These are phyloP conservation scores for Drosophila neonasuta DNA, from an alignment of 2,888 invertebrate genomes.

Conservation along the genomic window DNA sequence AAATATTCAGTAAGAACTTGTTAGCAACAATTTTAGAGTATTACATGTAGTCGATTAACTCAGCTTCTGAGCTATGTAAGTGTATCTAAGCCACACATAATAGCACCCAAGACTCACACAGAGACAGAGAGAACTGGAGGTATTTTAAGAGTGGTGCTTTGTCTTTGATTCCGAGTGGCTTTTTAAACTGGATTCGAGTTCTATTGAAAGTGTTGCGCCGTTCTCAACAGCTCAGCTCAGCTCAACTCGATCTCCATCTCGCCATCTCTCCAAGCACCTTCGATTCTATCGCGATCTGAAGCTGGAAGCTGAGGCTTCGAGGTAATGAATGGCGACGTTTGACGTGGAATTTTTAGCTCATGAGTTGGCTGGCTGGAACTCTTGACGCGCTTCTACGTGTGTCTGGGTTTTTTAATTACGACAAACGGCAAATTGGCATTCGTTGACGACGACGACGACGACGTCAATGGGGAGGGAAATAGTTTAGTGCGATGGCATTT, in stretches of 20 bases:
- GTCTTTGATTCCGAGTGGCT: slow-evolving; percentile 32
- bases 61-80: background rate
- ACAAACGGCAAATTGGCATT: slow-evolving; percentile 56
- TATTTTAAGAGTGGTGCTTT: slow-evolving; percentile 43
- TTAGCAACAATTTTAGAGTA: background rate
- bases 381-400: slow-evolving; percentile 28
- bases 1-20: too few relatives aligned
- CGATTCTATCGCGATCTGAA: slow-evolving; percentile 7
- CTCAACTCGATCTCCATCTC: slow-evolving; percentile 2
- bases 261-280: slow-evolving; percentile 5
- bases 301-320: slow-evolving; percentile 12
- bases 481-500: slow-evolving; percentile 65
- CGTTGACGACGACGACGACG: slow-evolving; percentile 8
- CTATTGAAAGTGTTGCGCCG: slow-evolving; percentile 73
- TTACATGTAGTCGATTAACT: slow-evolving; percentile 10
- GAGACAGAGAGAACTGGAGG: slow-evolving; percentile 15
- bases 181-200: slow-evolving; percentile 70
- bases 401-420: slow-evolving; percentile 65
- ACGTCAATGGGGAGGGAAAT: slow-evolving; percentile 44
- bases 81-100: slow-evolving; percentile 9
- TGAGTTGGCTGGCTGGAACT: slow-evolving; percentile 53
- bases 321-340: slow-evolving; percentile 72
- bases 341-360: slow-evolving; percentile 71
- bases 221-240: slow-evolving; percentile 3
- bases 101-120: slow-evolving; percentile 19